A percentile compares a stretch with the other conserved stretches of the same genome.
Conservation (phyloP, 2,888 invertebrate species). For the Cyaniris semiargus region DNA sequence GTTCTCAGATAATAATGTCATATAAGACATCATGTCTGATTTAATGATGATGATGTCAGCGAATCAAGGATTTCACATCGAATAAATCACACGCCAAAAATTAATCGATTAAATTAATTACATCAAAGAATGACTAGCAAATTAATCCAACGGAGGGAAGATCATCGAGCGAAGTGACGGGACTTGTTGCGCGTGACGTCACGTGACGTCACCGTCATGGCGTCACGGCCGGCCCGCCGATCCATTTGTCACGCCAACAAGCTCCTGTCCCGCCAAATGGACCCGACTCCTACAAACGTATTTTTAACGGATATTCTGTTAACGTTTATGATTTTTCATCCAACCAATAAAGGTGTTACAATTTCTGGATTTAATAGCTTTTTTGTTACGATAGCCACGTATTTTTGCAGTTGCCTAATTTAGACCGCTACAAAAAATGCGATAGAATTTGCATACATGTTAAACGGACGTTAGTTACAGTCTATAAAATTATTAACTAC, state of each 20-base stretch:
- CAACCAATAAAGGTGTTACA: not conserved
- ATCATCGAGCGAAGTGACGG: slow-evolving; percentile 9
- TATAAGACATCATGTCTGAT: not conserved
- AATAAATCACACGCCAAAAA: slow-evolving; percentile 3
- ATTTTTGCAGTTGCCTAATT: not conserved
- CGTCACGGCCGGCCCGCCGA: slow-evolving; percentile 31
- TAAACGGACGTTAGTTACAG: not conserved
- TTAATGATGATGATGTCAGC: not conserved
- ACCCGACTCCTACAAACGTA: slow-evolving; percentile 19
- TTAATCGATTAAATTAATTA: slow-evolving; percentile 2
- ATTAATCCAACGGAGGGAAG: not conserved
- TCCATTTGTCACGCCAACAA: slow-evolving; percentile 32
- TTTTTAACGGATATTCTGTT: slow-evolving; percentile 21
- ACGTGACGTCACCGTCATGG: slow-evolving; percentile 35
- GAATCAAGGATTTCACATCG: not conserved
- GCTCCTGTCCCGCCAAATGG: slow-evolving; percentile 27
- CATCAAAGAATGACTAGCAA: not conserved
- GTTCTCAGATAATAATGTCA: not conserved
- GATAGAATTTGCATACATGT: not conserved
- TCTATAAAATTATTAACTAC: not conserved
- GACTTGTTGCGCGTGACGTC: slow-evolving; percentile 40
- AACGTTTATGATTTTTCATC: slow-evolving; percentile 17
- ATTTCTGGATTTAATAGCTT: not conserved
- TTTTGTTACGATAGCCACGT: not conserved
- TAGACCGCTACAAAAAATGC: not conserved